phyloP scores from a whole-genome alignment of 1,140 invertebrate species.

The Temnothorax curvispinosus region DNA sequence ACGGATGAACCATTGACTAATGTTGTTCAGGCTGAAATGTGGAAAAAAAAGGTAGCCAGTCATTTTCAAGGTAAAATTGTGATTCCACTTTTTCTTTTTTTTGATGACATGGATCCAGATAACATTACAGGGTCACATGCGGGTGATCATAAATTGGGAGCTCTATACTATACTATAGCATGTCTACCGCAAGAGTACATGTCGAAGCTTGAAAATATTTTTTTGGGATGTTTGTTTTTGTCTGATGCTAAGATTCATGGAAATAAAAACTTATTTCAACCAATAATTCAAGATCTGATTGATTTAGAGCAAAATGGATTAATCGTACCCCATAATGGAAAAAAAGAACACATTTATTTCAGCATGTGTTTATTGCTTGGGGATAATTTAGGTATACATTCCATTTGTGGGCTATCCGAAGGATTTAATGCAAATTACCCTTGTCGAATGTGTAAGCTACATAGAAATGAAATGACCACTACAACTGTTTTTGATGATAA shows the following conservation, averaged over 20 bases:
- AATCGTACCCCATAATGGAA: background rate
- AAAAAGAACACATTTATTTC: constrained; percentile 24
- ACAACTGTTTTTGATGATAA: background rate
- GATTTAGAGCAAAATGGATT: background rate
- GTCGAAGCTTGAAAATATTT: constrained; percentile 35
- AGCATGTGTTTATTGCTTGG: constrained; percentile 2
- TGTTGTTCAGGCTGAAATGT: constrained; percentile 2
- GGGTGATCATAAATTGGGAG: constrained; percentile 20
- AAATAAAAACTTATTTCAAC: constrained; percentile 6
- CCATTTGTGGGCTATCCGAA: constrained; percentile 29
- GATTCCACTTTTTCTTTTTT: constrained; percentile 15
- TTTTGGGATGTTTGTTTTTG: background rate
- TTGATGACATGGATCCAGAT: constrained; percentile 27
- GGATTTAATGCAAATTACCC: constrained; percentile 25
- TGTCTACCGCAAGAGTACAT: background rate
- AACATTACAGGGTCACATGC: constrained; percentile 25
- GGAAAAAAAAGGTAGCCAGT: constrained; percentile 2
- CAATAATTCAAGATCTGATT: constrained; percentile 10
- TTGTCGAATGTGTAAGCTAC: constrained; percentile 27
- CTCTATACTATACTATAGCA: constrained; percentile 6
- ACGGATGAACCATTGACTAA: constrained; percentile 4
- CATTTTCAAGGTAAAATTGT: constrained; percentile 24
- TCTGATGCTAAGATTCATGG: constrained; percentile 11
- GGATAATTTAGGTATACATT: constrained; percentile 43
- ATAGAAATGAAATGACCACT: background rate